Conservation (phyloP, 2,797 vertebrate species). For the Gymnodraco acuticeps region DNA sequence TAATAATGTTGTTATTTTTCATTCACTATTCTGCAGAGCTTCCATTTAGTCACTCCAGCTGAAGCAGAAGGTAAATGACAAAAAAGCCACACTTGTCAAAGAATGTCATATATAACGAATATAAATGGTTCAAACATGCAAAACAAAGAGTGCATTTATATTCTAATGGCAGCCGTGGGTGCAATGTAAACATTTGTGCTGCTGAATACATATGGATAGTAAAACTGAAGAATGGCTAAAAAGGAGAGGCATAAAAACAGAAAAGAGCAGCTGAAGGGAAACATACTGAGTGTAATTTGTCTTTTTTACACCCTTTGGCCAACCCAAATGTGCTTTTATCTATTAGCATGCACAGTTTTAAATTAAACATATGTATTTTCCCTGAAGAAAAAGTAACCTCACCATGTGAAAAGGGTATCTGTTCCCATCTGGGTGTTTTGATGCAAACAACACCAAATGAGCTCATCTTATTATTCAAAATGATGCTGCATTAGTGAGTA, state of each 20-base stretch:
- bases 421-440: slow-evolving; percentile 27
- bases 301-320: slow-evolving; percentile 5
- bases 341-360: slow-evolving; percentile 20
- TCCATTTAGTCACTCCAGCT: slow-evolving; percentile 48
- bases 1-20: slow-evolving; percentile 74
- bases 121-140: slow-evolving; percentile 47
- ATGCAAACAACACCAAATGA: slow-evolving; percentile 39
- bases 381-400: slow-evolving; percentile 7
- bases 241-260: slow-evolving; percentile 25
- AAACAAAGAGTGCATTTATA: slow-evolving; percentile 47
- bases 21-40: slow-evolving; percentile 56
- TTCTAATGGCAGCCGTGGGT: slow-evolving; percentile 49
- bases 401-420: not conserved
- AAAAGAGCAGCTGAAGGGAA: slow-evolving; percentile 42
- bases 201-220: slow-evolving; percentile 32
- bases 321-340: slow-evolving; percentile 19
- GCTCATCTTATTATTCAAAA: slow-evolving; percentile 62
- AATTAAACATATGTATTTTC: slow-evolving; percentile 27
- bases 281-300: slow-evolving; percentile 31
- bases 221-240: slow-evolving; percentile 46
- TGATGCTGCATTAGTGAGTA: slow-evolving; percentile 58
- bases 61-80: slow-evolving; percentile 66
- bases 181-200: slow-evolving; percentile 47
- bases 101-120: slow-evolving; percentile 53
- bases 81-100: slow-evolving; percentile 53